Evolutionary conservation across 2,888 invertebrate genomes (phyloP).

Genomic region (Phorcus lineatus): DNA sequence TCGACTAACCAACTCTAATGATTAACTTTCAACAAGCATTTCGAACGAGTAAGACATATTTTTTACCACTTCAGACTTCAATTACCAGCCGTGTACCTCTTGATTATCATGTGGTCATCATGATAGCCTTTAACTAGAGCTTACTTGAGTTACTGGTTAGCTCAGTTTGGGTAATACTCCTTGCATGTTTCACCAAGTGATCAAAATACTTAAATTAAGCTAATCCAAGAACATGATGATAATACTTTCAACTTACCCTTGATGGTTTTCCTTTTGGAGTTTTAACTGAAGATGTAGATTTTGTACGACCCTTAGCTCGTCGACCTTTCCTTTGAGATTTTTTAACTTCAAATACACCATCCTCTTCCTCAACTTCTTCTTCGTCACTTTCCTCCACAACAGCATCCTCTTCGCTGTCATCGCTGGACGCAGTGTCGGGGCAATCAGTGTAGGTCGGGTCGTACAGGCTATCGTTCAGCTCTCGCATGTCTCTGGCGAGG

Average conservation of each 20-base stretch:
- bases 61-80: no score
- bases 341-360: not conserved
- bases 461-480: not conserved
- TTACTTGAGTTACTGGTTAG: no score
- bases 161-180: no score
- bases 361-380: not conserved
- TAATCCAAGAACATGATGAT: no score
- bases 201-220: no score
- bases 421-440: not conserved
- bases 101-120: no score
- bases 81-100: no score
- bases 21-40: no score
- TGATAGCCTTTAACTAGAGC: no score
- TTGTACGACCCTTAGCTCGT: not conserved
- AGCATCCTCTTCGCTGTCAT: not conserved
- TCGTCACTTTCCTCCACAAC: not conserved
- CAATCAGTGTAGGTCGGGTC: not conserved
- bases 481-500: not conserved
- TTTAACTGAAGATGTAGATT: not conserved
- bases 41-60: no score
- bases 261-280: not conserved
- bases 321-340: not conserved
- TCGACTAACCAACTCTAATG: no score
- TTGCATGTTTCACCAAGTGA: no score
- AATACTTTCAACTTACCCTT: not conserved